Conservation (phyloP, 2,888 invertebrate genomes). For the Phrixothrix hirtus region DNA sequence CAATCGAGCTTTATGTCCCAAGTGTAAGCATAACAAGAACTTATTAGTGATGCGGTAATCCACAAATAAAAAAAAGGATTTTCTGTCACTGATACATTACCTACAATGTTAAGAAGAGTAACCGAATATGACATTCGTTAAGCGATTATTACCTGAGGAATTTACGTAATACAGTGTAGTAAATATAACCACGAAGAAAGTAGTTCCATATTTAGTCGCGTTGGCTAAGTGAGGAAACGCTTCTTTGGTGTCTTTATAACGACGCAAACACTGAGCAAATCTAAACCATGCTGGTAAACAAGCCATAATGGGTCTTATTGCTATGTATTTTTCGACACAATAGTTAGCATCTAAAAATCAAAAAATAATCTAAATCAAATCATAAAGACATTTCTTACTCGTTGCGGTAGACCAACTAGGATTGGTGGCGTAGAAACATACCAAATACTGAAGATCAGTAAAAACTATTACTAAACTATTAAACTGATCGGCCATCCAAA, state of each 20-base stretch:
- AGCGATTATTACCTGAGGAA: conserved; percentile 13
- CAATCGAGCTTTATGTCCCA: conserved; percentile 99
- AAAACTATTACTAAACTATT: conserved; percentile 90
- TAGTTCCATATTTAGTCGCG: conserved; percentile 97
- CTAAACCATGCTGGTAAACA: conserved; percentile 97
- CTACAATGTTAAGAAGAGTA: too few species aligned
- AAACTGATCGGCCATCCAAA: conserved; percentile 98
- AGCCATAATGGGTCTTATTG: conserved; percentile 82
- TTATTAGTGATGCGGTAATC: conserved; percentile 82
- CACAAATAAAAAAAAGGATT: conserved; percentile 89
- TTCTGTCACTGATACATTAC: conserved; percentile 58
- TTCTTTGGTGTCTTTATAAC: conserved; percentile 92
- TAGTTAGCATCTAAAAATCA: conserved; percentile 61
- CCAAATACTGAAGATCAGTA: conserved; percentile 90
- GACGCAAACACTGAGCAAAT: conserved; percentile 94
- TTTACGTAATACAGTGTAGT: conserved; percentile 61
- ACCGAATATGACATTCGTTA: too few species aligned
- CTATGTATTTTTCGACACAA: conserved; percentile 71
- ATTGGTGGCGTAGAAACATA: conserved; percentile 88
- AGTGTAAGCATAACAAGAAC: conserved; percentile 92
- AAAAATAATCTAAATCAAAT: neutral
- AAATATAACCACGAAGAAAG: conserved; percentile 92
- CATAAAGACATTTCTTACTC: conserved; percentile 50
- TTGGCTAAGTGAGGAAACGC: conserved; percentile 96
- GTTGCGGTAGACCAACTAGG: conserved; percentile 71